Conservation (phyloP, 2,888 invertebrate species). For the Chymomyza procnemis region DNA sequence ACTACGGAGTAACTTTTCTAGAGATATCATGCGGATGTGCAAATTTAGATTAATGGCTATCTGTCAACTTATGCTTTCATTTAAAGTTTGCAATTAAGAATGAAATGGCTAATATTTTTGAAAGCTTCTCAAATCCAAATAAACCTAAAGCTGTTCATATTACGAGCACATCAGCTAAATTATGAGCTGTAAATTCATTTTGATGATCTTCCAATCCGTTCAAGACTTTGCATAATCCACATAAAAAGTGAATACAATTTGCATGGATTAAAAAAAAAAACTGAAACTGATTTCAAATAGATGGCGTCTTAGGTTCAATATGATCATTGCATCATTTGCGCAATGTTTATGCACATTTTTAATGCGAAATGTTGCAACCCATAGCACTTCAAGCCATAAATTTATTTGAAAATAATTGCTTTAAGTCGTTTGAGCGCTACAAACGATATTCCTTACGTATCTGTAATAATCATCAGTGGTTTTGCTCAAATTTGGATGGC, state of each 20-base stretch:
- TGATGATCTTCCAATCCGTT: not conserved
- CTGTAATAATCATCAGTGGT: too few species aligned
- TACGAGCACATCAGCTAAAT: not conserved
- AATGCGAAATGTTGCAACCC: not conserved
- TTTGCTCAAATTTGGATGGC: too few species aligned
- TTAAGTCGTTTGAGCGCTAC: not conserved
- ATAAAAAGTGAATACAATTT: not conserved
- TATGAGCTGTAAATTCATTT: not conserved
- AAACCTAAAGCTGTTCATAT: not conserved
- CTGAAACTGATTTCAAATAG: slow-evolving; percentile 23
- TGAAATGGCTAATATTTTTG: not conserved
- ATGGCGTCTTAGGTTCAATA: not conserved
- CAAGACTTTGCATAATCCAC: not conserved
- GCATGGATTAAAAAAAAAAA: slow-evolving; percentile 11
- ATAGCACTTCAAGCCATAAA: not conserved
- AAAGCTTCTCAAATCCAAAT: not conserved
- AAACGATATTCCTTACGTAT: not conserved
- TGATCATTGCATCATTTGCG: not conserved
- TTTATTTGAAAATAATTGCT: slow-evolving; percentile 3
- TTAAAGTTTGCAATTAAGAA: not conserved
- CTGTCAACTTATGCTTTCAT: too few species aligned
- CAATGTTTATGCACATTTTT: not conserved
- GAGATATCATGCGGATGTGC: too few species aligned
- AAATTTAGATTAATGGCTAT: too few species aligned
- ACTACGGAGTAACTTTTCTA: too few species aligned